phyloP scores from a whole-genome alignment of 2,113 vertebrate species.

The Hassar affinis region DNA sequence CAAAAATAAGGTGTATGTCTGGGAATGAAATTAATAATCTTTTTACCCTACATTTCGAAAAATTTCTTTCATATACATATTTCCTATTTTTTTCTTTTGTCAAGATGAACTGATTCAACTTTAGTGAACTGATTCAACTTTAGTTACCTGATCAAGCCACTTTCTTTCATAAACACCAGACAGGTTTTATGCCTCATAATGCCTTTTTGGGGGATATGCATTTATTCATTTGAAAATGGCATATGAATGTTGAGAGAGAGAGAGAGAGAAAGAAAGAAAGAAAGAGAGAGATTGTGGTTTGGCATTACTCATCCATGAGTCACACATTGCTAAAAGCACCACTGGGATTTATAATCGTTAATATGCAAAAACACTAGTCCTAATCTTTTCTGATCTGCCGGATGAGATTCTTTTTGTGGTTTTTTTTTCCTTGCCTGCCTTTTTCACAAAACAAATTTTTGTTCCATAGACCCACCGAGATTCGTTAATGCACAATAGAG shows the following conservation, averaged over 20 bases:
- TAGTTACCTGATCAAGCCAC: neutral
- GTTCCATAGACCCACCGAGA: constrained; percentile 37
- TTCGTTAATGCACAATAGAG: constrained; percentile 47
- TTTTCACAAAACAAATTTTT: constrained; percentile 42
- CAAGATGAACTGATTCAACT: too few relatives aligned
- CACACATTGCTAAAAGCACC: constrained; percentile 40
- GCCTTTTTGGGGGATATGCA: constrained; percentile 29
- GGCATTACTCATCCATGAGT: constrained; percentile 39
- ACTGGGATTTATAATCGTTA: constrained; percentile 38
- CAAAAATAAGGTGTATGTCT: too few relatives aligned
- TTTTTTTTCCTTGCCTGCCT: neutral
- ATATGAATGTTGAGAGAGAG: constrained; percentile 13
- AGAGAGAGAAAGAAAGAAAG: neutral
- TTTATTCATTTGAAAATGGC: constrained; percentile 44
- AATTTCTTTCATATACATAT: too few relatives aligned
- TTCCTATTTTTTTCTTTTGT: too few relatives aligned
- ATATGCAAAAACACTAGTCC: constrained; percentile 33
- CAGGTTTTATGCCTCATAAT: constrained; percentile 32
- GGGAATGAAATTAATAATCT: too few relatives aligned
- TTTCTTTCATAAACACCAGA: constrained; percentile 4
- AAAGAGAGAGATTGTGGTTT: neutral
- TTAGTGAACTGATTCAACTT: too few relatives aligned
- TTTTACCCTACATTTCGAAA: too few relatives aligned
- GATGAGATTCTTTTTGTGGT: constrained; percentile 32
- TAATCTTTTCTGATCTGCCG: constrained; percentile 40